Percentiles rank a stretch among this genome's conserved stretches.
Conservation (phyloP, 1,140 invertebrate species). For the Trachymyrmex septentrionalis region DNA sequence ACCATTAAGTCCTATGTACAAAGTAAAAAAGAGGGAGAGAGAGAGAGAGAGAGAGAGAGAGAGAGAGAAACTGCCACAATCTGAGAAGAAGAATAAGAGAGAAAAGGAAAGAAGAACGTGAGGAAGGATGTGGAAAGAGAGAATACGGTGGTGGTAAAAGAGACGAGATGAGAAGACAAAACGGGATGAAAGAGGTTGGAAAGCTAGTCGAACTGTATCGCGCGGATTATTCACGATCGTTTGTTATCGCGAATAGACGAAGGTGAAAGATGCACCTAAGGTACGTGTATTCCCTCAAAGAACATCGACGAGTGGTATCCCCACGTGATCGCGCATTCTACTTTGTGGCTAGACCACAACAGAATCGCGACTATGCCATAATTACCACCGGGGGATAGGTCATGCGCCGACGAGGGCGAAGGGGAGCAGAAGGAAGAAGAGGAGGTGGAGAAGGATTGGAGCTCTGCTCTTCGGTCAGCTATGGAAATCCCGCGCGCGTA, state of each 20-base stretch:
- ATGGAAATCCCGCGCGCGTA: conserved; percentile 43
- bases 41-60: conserved; percentile 41
- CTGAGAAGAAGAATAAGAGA: background rate
- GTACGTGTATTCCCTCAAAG: background rate
- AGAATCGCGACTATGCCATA: conserved; percentile 56
- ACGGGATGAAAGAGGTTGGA: conserved; percentile 6
- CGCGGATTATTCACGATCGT: conserved; percentile 32
- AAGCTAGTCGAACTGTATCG: conserved; percentile 51
- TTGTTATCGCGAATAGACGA: conserved; percentile 22
- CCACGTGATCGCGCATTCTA: conserved; percentile 52
- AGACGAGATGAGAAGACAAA: background rate
- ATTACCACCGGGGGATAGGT: conserved; percentile 58
- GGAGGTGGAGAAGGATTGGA: conserved; percentile 6
- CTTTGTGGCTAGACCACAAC: conserved; percentile 40
- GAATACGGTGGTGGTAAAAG: background rate
- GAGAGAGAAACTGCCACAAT: conserved; percentile 11
- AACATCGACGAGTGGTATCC: conserved; percentile 6
- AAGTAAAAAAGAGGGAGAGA: conserved; percentile 21
- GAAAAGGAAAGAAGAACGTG: background rate
- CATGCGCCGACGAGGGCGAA: conserved; percentile 29
- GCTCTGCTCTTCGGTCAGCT: conserved; percentile 10
- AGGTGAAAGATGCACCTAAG: background rate
- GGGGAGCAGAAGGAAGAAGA: conserved; percentile 15
- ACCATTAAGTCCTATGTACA: conserved; percentile 81
- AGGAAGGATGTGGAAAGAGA: conserved; percentile 5